Base-by-base conservation (phyloP, 2,888 invertebrate genomes). In the Dryomyza anilis region DNA sequence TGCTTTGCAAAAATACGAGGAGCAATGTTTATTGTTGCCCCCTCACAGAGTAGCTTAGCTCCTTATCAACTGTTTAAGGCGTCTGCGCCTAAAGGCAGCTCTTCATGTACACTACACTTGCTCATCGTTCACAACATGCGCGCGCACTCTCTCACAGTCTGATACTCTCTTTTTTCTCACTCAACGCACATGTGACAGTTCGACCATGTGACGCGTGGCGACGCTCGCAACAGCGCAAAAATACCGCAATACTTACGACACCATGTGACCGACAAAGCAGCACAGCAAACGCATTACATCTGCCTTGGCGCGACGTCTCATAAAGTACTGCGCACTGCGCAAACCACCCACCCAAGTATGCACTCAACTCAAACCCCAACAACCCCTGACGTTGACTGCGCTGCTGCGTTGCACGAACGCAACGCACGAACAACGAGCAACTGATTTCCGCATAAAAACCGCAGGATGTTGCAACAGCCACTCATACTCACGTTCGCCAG, bases 401-500 rank as follows among this genome's bases (percentile, higher is more conserved):
- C 53, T 19, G 10, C 66, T 10, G 64, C 50, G 30, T 25, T 10
- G 45, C 29, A 27, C 27, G 48, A 7, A 61, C 33, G 67, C 65
- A 39, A 56, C 69, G 8, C 55, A 64, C 61, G 33, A 64, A 27
- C 61, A 23, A 48, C 45, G 39, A 58, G 58, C 55, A 60, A 63
- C 64, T 60, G 64, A 48, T 66, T 68, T 70, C 71, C 75, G 77
- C 78, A 81, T 82, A 81, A 79, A 82, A 81, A 77, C 78, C 76
- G 74, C 72, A 73, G 72, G 75, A 72, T 75, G 71, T 75, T 73
- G 71, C 66, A 72, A 67, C 66, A 73, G n/a, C 70, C 73, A 79
- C 81, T 81, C 82, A 82, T 78, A 82, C 81, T 81, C 81, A 80
- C 74, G 73, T 72, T 72, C 68, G 73, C 78, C 73, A 71, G 68